phyloP scores from a whole-genome alignment of 2,113 vertebrate genomes.

The Lanius collurio region DNA sequence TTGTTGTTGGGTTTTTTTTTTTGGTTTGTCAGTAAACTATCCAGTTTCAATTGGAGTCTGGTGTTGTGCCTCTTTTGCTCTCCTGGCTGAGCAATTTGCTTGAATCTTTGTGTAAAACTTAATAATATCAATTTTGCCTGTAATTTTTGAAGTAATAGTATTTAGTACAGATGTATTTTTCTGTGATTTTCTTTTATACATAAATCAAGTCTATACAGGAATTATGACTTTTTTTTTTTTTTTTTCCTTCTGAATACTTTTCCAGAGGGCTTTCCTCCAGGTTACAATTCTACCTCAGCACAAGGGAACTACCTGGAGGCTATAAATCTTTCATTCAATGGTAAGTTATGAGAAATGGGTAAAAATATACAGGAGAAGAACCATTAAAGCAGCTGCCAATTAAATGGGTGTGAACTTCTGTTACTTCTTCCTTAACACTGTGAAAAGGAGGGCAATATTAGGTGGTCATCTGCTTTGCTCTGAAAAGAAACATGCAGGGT shows the following conservation, averaged over 20 bases:
- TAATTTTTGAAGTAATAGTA: neutral
- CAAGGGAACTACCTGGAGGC: constrained; percentile 98
- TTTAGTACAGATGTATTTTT: neutral
- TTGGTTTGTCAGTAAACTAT: neutral
- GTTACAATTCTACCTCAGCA: constrained; percentile 91
- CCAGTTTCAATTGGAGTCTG: neutral
- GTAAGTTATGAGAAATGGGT: constrained; percentile 66
- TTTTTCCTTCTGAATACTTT: neutral
- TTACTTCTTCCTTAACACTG: neutral
- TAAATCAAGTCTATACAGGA: neutral
- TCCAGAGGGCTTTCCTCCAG: constrained; percentile 90
- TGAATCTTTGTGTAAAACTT: neutral
- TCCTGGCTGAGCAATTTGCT: neutral
- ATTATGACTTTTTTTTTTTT: neutral
- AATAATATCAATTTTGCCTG: neutral
- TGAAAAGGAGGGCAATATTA: neutral
- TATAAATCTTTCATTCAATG: constrained; percentile 98
- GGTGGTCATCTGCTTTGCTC: neutral
- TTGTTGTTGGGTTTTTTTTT: neutral
- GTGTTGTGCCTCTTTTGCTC: neutral
- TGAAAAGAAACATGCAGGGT: neutral
- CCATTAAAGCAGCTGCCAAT: neutral
- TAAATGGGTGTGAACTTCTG: neutral
- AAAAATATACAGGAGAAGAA: neutral
- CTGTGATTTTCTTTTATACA: neutral